Conservation (phyloP, 2,888 invertebrate species). For the Euspilapteryx auroguttella region DNA sequence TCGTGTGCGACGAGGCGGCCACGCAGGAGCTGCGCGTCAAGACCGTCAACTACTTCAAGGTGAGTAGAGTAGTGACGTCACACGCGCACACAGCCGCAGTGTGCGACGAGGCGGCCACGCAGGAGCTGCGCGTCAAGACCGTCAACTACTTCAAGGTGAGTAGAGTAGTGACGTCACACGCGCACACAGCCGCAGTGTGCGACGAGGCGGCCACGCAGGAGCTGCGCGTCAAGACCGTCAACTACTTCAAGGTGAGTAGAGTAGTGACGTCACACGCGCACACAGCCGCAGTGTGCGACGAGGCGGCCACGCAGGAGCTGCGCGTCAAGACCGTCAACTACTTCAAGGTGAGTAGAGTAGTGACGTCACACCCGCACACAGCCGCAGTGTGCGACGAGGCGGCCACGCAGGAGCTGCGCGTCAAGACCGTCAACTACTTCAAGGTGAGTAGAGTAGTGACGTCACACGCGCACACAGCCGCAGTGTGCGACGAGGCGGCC, state of each 20-base stretch:
- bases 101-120: constrained; percentile 96
- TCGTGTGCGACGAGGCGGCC: constrained; percentile 97
- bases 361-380: constrained; percentile 86
- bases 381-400: constrained; percentile 97
- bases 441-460: too few relatives aligned
- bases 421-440: constrained; percentile 99
- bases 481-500: constrained; percentile 97
- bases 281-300: constrained; percentile 94
- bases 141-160: constrained; percentile 97
- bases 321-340: constrained; percentile 98
- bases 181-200: constrained; percentile 89
- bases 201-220: constrained; percentile 98
- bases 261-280: too few relatives aligned
- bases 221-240: constrained; percentile 95
- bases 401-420: constrained; percentile 93
- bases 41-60: constrained; percentile 99
- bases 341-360: constrained; percentile 91
- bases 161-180: too few relatives aligned
- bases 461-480: constrained; percentile 87
- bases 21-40: constrained; percentile 95
- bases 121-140: constrained; percentile 95
- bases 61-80: too few relatives aligned
- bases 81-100: constrained; percentile 91
- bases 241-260: constrained; percentile 95
- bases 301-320: constrained; percentile 95